A percentile compares a stretch with the other conserved stretches of the same genome.
phyloP scores from a whole-genome alignment of 1,140 invertebrate species.

The Drosophila cardini region DNA sequence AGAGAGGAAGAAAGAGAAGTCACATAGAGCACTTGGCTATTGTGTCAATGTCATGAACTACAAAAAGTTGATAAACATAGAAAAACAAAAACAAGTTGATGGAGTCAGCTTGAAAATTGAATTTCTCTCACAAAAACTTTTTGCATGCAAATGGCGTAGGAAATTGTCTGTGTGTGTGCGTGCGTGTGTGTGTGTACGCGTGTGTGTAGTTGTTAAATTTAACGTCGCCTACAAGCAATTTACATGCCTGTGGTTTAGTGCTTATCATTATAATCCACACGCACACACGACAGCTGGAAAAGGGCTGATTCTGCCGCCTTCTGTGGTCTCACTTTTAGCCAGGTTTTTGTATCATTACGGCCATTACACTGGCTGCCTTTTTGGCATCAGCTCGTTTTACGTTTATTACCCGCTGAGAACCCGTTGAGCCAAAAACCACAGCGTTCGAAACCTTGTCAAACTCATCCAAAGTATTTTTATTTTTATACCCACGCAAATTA shows the following conservation, averaged over 20 bases:
- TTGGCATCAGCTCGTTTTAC: conserved; percentile 44
- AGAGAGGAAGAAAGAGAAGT: neutral
- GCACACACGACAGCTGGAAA: conserved; percentile 20
- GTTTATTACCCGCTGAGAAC: conserved; percentile 41
- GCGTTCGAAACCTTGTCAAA: too few relatives aligned
- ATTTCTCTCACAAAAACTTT: conserved; percentile 41
- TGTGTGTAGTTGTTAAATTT: conserved; percentile 46
- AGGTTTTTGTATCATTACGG: conserved; percentile 16
- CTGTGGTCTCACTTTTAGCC: conserved; percentile 17
- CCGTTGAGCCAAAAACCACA: neutral
- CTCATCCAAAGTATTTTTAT: too few relatives aligned
- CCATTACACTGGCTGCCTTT: conserved; percentile 15
- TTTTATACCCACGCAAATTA: conserved; percentile 22
- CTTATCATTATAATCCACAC: conserved; percentile 56
- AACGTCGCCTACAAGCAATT: conserved; percentile 56
- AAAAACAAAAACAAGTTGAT: conserved; percentile 33
- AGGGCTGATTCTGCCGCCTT: conserved; percentile 33
- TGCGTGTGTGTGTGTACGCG: neutral
- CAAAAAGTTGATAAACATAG: conserved; percentile 36
- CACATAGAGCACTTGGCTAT: conserved; percentile 13
- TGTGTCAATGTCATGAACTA: conserved; percentile 54
- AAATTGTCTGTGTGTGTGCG: conserved; percentile 5
- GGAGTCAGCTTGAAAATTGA: conserved; percentile 48
- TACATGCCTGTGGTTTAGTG: conserved; percentile 49
- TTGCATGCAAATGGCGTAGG: conserved; percentile 17